Evolutionary conservation across 2,888 invertebrate genomes (phyloP).

Genomic region (Argyresthia albistria): DNA sequence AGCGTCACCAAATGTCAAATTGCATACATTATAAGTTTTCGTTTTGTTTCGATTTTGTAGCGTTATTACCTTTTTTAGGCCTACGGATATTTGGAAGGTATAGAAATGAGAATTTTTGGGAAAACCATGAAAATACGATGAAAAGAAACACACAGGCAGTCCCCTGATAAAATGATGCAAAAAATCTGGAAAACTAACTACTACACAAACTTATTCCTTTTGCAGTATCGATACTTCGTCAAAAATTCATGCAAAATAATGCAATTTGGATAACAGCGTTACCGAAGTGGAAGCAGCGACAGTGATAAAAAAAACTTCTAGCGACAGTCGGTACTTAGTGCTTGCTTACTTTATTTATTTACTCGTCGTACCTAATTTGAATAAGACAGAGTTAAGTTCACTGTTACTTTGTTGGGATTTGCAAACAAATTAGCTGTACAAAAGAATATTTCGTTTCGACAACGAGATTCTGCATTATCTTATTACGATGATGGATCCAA

Average conservation of each 20-base stretch:
- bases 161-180: too few relatives aligned
- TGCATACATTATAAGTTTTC: too few relatives aligned
- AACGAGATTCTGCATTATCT: constrained; percentile 20
- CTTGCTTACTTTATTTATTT: constrained; percentile 50
- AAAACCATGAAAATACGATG: too few relatives aligned
- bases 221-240: constrained; percentile 44
- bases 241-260: constrained; percentile 70
- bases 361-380: constrained; percentile 52
- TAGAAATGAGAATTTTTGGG: too few relatives aligned
- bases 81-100: too few relatives aligned
- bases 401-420: constrained; percentile 51
- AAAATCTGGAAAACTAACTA: too few relatives aligned
- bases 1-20: too few relatives aligned
- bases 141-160: too few relatives aligned
- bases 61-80: too few relatives aligned
- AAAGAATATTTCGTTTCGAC: constrained; percentile 32
- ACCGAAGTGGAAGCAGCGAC: constrained; percentile 25
- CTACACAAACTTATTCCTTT: constrained; percentile 2
- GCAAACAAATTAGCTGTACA: constrained; percentile 57
- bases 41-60: too few relatives aligned
- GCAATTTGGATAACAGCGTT: constrained; percentile 62
- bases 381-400: constrained; percentile 59
- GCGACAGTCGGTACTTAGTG: constrained; percentile 20
- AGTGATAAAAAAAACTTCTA: constrained; percentile 47
- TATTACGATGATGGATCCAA: constrained; percentile 20